Percentiles rank a stretch among this genome's conserved stretches.
phyloP scores from a whole-genome alignment of 2,113 vertebrate species.

The Orthonyx spaldingii region DNA sequence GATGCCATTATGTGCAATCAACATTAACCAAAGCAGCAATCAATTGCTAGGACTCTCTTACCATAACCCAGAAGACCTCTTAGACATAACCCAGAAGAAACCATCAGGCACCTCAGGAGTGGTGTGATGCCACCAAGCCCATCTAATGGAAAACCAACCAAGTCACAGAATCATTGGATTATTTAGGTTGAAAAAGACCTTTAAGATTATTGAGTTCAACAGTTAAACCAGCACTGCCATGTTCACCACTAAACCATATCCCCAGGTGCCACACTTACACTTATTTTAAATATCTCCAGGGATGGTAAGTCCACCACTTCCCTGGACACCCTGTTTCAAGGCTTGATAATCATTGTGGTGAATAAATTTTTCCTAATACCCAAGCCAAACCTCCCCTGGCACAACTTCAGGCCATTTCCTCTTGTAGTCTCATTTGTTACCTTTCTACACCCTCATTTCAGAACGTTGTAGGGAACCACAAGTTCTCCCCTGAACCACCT shows the following conservation, averaged over 20 bases:
- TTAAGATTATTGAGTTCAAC: background rate
- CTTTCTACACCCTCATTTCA: background rate
- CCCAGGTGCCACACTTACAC: background rate
- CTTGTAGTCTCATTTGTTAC: background rate
- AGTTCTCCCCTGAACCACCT: background rate
- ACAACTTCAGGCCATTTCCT: background rate
- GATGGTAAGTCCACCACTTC: no score
- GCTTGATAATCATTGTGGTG: fast-evolving
- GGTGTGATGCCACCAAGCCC: background rate
- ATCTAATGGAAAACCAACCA: background rate
- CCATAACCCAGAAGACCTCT: no score
- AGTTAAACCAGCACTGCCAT: background rate
- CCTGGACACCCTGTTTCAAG: background rate
- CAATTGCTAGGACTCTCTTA: background rate
- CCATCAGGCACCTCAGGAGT: background rate
- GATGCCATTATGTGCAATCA: background rate
- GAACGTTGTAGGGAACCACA: background rate
- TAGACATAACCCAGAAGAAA: no score
- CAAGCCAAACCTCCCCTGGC: background rate
- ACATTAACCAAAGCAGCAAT: background rate
- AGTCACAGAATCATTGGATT: background rate
- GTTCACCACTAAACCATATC: background rate
- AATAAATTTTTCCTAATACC: background rate
- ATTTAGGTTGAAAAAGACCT: background rate
- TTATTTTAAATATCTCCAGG: background rate